Evolutionary conservation across 2,888 invertebrate species (phyloP), one percentile per base, ranked within the genome.

Genomic region (Chymomyza caudatula): DNA sequence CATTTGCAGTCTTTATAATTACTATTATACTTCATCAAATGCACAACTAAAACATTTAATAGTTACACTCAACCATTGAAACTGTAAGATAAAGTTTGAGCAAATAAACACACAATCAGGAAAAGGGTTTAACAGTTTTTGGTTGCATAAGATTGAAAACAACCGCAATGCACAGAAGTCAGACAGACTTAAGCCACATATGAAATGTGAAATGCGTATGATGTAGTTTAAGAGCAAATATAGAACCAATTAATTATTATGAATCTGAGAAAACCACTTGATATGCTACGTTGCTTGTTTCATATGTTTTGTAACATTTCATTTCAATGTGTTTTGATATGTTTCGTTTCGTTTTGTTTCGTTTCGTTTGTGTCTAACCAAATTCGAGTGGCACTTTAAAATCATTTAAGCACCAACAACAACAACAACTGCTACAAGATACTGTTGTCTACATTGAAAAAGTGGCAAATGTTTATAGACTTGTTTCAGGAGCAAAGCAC

Each of bases 241-340:
- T 84, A 74, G 58, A 77, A 83, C 80, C 85, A 86, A 83, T 86
- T 86, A 83, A 86, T 86, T 82, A 69, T 77, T 82, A 69, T 72
- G 80, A 83, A 80, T 77, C 67, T 73, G 29, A 44, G 66, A 69
- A 52, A 29, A 37, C 54, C 29, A 17, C 42, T 37, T 6, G 37
- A n/a, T 51, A 20, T 17, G 13, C 51, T 51, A 8, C 2, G 19
- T 20, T 51, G 51, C 19, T 37, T 37, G 29, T 37, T 37, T 37
- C 11, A 37, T 37, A 37, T 11, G 11, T 37, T 37, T 37, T 37
- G 29, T 37, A 37, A 37, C 29, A 37, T 37, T 37, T 37, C 29
- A 11, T 37, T 37, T 37, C 51, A 51, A 19, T 51, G 13, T 6
- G 8, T 19, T 51, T 51, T 20, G 8, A 4, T n/a, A n/a, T 49